Base-by-base conservation (phyloP, 30 jellyfish, hydroid and myxozoan species). In the Phacellophora camtschatica region DNA sequence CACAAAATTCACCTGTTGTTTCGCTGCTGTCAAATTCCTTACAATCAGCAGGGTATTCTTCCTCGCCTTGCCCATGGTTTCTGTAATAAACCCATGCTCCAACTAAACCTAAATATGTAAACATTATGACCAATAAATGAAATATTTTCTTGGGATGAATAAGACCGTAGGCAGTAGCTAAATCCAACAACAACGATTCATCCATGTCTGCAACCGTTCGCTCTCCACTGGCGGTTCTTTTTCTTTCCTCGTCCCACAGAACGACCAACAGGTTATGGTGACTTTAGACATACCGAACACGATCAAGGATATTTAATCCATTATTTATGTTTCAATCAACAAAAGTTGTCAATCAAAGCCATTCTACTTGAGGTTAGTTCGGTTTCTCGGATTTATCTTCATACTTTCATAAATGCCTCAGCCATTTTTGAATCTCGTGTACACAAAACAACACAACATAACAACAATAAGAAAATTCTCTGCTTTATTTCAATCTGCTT, bases 1-100 rank as follows among this genome's bases (percentile, higher is more conserved):
- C 27, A 46, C n/a, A 46, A 13, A 46, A 16, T 28, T 46, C 61
- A 9, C 20, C 61, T 16, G 61, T 28, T 11, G n/a, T n/a, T n/a
- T n/a, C n/a, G n/a, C n/a, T n/a, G n/a, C n/a, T n/a, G 23, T 31
- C 27, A 33, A 56, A 67, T 10, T 10, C 18, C 53, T 61, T 82
- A 32, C 43, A 30, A 34, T 45, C 70, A 10, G 35, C 83, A 19
- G 2, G 55, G 30, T 32, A n/a, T n/a, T 46, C 20, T 11, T 45
- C 85, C 2, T 71, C 85, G 2, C 48, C 67, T 9, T 67, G 71
- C 3, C 73, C 91, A 48, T 55, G 87, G 24, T 69, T 71, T 54
- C 82, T 64, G 43, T 58, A 58, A 58, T 67, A 62, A 24, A 71
- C 67, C 86, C 86, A 82, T 3, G 87, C 94, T 67, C 71, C 86